phyloP scores from a whole-genome alignment of 2,113 vertebrate species.

The Poicephalus meyeri region DNA sequence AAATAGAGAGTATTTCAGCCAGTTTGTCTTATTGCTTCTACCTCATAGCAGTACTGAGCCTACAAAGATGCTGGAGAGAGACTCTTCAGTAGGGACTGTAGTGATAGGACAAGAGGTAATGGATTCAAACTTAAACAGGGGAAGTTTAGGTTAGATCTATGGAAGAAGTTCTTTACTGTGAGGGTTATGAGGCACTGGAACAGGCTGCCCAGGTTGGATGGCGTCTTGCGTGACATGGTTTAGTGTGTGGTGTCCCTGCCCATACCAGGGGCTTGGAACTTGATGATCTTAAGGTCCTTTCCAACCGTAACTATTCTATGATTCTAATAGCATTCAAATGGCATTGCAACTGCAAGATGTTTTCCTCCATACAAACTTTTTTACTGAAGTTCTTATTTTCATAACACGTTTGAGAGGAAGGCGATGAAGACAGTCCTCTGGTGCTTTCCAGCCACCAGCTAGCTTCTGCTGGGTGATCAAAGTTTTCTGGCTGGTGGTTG shows the following conservation, averaged over 20 bases:
- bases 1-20: background rate
- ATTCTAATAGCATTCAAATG: background rate
- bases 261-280: background rate
- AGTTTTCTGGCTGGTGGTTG: slow-evolving; percentile 23
- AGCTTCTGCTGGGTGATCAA: slow-evolving; percentile 35
- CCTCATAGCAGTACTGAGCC: background rate
- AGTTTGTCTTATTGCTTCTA: background rate
- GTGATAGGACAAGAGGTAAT: background rate
- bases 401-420: background rate
- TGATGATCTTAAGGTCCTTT: background rate
- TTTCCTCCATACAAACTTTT: background rate
- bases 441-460: background rate
- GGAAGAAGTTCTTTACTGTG: background rate
- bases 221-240: background rate
- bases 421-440: background rate
- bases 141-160: background rate
- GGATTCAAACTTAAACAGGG: background rate
- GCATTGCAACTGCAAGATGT: background rate
- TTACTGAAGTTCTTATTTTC: background rate
- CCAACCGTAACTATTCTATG: background rate
- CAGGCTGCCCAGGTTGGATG: background rate
- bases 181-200: background rate
- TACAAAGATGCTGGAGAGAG: background rate
- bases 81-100: background rate
- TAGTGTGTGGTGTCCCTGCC: background rate